Evolutionary conservation across 2,888 invertebrate genomes (phyloP).

Genomic region (Melipona bicolor): DNA sequence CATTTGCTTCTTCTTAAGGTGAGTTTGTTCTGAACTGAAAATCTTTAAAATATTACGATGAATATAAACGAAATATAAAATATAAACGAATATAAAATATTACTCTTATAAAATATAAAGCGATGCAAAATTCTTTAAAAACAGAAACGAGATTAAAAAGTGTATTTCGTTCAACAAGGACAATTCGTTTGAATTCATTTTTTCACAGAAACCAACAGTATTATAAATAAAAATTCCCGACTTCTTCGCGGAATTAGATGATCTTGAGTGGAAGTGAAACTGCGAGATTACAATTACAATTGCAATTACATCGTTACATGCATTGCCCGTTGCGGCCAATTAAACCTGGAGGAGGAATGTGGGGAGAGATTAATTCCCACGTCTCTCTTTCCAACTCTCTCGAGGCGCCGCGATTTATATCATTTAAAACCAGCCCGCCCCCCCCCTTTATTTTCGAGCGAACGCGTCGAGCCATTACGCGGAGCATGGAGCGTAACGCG

Average conservation of each 20-base stretch:
- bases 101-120: too few species aligned
- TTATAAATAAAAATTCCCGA: background rate
- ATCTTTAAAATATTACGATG: background rate
- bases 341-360: too few species aligned
- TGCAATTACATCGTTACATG: background rate
- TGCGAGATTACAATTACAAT: too few species aligned
- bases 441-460: background rate
- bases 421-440: background rate
- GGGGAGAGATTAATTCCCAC: background rate
- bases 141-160: too few species aligned
- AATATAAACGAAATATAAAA: too few species aligned
- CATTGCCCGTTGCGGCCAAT: background rate
- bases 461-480: background rate
- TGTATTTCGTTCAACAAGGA: too few species aligned
- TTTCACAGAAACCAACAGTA: background rate
- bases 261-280: background rate
- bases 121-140: too few species aligned
- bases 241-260: background rate
- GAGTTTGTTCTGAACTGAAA: background rate
- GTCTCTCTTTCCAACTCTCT: background rate
- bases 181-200: too few species aligned
- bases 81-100: too few species aligned
- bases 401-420: background rate
- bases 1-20: background rate
- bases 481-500: background rate